Evolutionary conservation across 1,140 invertebrate species (phyloP).

Genomic region (Lordiphosa stackelbergi): DNA sequence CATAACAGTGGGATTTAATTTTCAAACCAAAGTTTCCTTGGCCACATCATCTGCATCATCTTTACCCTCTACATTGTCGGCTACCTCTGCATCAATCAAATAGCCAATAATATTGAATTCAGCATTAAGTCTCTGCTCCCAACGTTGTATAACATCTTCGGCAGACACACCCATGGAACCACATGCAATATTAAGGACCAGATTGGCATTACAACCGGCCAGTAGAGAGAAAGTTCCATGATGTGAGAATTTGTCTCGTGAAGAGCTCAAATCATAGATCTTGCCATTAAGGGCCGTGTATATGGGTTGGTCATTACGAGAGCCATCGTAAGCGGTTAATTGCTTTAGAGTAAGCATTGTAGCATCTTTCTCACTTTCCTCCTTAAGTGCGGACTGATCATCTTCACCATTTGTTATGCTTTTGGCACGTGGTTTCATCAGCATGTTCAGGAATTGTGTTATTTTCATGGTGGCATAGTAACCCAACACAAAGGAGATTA

Average conservation of each 20-base stretch:
- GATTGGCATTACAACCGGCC: constrained; percentile 51
- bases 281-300: constrained; percentile 57
- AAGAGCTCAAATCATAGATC: constrained; percentile 49
- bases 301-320: constrained; percentile 15
- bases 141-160: constrained; percentile 21
- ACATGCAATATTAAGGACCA: constrained; percentile 39
- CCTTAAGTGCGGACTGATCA: background rate
- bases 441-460: constrained; percentile 2
- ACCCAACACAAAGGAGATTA: constrained; percentile 40
- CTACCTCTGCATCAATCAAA: constrained; percentile 27
- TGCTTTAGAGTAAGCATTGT: constrained; percentile 24
- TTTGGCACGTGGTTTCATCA: background rate
- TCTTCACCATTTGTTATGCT: background rate
- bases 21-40: background rate
- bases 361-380: background rate
- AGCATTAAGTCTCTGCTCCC: constrained; percentile 41
- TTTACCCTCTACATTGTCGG: background rate
- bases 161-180: constrained; percentile 21
- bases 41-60: background rate
- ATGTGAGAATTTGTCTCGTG: constrained; percentile 17
- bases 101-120: constrained; percentile 51
- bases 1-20: too few relatives aligned
- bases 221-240: constrained; percentile 31
- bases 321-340: constrained; percentile 34
- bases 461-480: constrained; percentile 45